These are phyloP conservation scores for Conus betulinus DNA, from an alignment of 1,140 invertebrate genomes.

Conservation along the genomic window DNA sequence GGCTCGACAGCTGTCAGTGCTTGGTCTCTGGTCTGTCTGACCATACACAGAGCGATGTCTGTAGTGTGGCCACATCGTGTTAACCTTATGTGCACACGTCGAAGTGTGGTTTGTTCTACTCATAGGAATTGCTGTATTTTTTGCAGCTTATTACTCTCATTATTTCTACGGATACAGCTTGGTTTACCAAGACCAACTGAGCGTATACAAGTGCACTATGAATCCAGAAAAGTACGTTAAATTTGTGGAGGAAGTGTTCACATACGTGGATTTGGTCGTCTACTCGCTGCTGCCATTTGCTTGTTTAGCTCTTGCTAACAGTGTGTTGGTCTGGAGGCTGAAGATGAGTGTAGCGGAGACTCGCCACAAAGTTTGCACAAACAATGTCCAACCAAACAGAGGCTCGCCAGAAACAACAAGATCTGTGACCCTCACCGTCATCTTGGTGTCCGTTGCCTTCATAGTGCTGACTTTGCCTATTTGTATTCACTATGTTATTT, in stretches of 20 bases:
- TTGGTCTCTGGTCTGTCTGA: slow-evolving; percentile 12
- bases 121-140: neutral
- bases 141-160: neutral
- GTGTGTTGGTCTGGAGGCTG: slow-evolving; percentile 6
- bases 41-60: slow-evolving; percentile 22
- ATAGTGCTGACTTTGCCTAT: neutral
- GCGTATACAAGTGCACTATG: neutral
- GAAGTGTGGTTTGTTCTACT: neutral
- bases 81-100: slow-evolving; percentile 1
- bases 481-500: neutral
- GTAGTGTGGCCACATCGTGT: slow-evolving; percentile 23
- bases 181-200: no score
- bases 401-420: neutral
- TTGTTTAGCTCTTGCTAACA: neutral
- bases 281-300: neutral
- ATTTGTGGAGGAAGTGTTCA: neutral
- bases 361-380: neutral
- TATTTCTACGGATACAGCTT: neutral
- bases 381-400: neutral
- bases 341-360: neutral
- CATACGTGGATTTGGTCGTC: neutral
- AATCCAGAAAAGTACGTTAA: neutral
- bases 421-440: neutral
- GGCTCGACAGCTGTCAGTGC: neutral
- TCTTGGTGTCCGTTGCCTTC: neutral